Evolutionary conservation across 1,140 invertebrate genomes (phyloP), one percentile per base, ranked within the genome.

Genomic region (Drosophila pectinifera): DNA sequence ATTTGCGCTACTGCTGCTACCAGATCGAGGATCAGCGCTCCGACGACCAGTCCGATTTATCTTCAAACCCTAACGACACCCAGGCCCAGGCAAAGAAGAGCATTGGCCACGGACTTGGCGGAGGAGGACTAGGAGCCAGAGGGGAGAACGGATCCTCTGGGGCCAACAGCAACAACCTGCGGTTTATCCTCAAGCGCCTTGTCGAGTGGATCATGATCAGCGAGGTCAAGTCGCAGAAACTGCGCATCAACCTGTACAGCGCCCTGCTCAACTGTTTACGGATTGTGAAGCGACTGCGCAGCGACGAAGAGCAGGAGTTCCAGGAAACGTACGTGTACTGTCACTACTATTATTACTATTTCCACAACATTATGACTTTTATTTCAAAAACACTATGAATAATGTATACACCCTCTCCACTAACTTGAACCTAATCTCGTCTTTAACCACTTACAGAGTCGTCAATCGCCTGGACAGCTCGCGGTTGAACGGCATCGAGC

Each of bases 181-280:
- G 96, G 46, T 95, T 95, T 45, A 95, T 96, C 28, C 74, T 96
- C 2, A 94, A 94, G 56, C 94, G 95, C 46, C 94, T 96, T 11
- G 89, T 96, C 0, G 95, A 96, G 75, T 96, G 95, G 95, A 96
- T 96, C 3, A 91, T 96, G 34, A 93, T 95, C 11, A 95, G 95
- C 4, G 95, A 95, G 42, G 92, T 92, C 7, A 94, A 94, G 0
- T 95, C 95, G 3, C 97, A 98, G 82, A 96, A 97, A 83, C 95
- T 98, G 38, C 93, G 97, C 46, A 96, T 97, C 0, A 97, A 98
- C 92, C 92, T 98, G 5, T 98, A 98, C 85, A 96, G 95, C 85
- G 94, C 96, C 28, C 63, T 96, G 63, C 88, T 96, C 0, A 96
- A 95, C 56, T 97, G 96, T 63, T 91, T 98, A 46, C 95, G 96